Conservation (phyloP, 2,113 vertebrate genomes). For the Recurvirostra avosetta region DNA sequence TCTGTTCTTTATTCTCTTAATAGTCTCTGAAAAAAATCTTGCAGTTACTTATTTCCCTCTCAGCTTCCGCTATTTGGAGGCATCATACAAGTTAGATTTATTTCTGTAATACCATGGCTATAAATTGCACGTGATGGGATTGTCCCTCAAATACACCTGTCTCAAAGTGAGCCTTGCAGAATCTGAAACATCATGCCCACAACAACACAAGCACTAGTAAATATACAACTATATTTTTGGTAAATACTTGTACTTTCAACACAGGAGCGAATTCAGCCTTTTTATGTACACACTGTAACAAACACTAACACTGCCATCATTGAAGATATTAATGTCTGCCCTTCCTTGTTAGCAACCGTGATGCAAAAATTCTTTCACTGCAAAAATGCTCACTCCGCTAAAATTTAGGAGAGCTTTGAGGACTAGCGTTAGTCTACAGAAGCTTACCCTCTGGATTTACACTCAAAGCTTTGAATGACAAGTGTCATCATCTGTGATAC, state of each 20-base stretch:
- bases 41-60: neutral
- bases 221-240: neutral
- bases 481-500: neutral
- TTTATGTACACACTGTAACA: neutral
- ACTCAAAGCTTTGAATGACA: neutral
- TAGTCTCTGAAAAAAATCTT: neutral
- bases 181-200: neutral
- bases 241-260: neutral
- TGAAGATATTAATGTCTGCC: neutral
- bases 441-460: neutral
- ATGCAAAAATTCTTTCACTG: neutral
- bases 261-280: neutral
- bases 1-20: neutral
- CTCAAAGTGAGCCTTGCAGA: neutral
- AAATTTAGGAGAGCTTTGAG: neutral
- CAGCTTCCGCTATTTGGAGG: neutral
- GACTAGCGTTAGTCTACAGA: neutral
- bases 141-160: conserved; percentile 2
- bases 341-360: neutral
- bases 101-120: neutral
- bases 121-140: neutral
- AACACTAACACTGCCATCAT: neutral
- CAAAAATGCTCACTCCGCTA: neutral
- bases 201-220: neutral
- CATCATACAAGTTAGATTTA: neutral